Base-by-base conservation (phyloP, 2,888 invertebrate species). In the Drosophila buzzatii region DNA sequence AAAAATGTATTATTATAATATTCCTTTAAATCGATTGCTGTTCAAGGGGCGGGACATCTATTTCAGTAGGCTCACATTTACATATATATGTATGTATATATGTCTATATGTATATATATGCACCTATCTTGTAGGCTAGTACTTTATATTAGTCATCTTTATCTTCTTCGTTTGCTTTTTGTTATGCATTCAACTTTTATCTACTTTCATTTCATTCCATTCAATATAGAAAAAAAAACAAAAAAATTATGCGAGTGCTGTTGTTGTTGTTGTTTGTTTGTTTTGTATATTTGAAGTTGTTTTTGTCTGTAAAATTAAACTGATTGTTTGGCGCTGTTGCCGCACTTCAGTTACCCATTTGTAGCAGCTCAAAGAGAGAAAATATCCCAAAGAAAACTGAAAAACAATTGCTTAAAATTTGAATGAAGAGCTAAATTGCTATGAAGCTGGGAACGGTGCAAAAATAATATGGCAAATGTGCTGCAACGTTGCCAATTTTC, bases 201-300 rank as follows among this genome's bases (percentile, higher is more conserved):
- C 52, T 35, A 52, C 35, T 37, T 52, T 52, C 41, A 20, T 63
- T 64, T 31, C 2, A n/a, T 52, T 53, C 53, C 66, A 33, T 33
- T 33, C 33, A 51, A 51, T 49, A 49, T 49, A 51, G 12, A 51
- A 51, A 51, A 51, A 51, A 35, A 51, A 51, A n/a, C n/a, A n/a
- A 33, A 27, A 23, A 23, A 23, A 23, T 27, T 33, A 33, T 86
- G 85, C 85, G 85, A 86, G 85, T 86, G 86, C 85, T 86, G 86
- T 80, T 77, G 85, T 87, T 67, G 47, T 56, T 52, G 55, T n/a
- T n/a, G n/a, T n/a, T n/a, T n/a, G n/a, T 42, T 88, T 77, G 77
- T 76, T 81, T 83, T 60, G 37, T 64, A 53, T 62, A 3, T 18
- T 51, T 33, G 8, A 18, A 51, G 37, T 56, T 53, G 47, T 51